Base-by-base conservation (phyloP, 1,140 invertebrate genomes). In the Drosophila virilis region DNA sequence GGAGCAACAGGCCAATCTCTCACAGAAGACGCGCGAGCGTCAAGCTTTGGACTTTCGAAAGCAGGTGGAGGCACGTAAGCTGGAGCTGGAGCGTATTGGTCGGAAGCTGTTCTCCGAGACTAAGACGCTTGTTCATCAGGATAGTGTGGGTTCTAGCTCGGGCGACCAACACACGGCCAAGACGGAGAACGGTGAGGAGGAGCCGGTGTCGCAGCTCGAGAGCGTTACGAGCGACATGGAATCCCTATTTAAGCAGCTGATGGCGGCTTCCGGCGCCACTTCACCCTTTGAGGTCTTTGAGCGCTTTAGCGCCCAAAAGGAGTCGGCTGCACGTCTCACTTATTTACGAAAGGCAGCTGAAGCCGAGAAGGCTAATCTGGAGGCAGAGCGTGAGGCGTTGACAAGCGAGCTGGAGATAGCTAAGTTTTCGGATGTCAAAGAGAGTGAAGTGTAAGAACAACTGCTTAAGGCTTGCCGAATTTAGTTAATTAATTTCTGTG, bases 351-450 rank as follows among this genome's bases (percentile, higher is more conserved):
- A 93, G 13, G 94, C 93, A 2, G 95, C 95, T 0, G 96, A 97
- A 83, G 93, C 94, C 9, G 95, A 97, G 79, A 97, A 97, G 82
- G 93, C 94, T 45, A 90, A 92, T 32, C 82, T 97, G 45, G 96
- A 97, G 91, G 94, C 93, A 32, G 94, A 93, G n/a, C 94, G 95
- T 58, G 95, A 96, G 50, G 92, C 93, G 2, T 92, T 96, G n/a
- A 93, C 94, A 60, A 93, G 93, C 0, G 95, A 97, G 91, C 93
- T 97, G 28, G 96, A 97, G 78, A 94, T 94, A 35, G 95, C 95
- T 43, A 97, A 96, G 91, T 97, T 96, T 91, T 95, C 96, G 0
- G 96, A 96, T 78, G 95, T 95, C 4, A 96, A 96, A 90, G 95
- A 96, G 74, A 95, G 95, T 67, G 96, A 97, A 93, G 94, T 95